phyloP scores from a whole-genome alignment of 2,888 invertebrate species.

The Spilarctia lutea region DNA sequence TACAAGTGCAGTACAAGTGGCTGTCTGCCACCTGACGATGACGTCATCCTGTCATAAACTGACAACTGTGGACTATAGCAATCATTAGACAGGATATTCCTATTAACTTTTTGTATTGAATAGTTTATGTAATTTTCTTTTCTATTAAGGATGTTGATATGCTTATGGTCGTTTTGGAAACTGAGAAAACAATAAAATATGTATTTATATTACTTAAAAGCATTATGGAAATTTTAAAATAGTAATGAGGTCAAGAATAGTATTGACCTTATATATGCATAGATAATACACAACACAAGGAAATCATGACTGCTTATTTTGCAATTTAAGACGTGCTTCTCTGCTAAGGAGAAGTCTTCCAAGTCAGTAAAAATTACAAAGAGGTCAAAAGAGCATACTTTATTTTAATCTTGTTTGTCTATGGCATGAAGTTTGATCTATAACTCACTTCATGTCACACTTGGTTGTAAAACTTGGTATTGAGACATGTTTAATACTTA shows the following conservation, averaged over 20 bases:
- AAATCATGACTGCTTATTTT: background rate
- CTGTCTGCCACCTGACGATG: slow-evolving; percentile 57
- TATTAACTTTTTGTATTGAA: background rate
- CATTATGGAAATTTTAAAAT: no score
- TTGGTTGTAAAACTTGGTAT: no score
- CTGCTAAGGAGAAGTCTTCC: background rate
- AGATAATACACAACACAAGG: no score
- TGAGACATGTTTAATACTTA: no score
- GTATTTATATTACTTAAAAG: no score
- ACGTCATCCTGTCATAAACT: slow-evolving; percentile 41
- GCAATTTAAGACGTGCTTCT: background rate
- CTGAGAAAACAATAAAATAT: background rate
- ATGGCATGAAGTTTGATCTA: no score
- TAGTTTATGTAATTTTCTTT: background rate
- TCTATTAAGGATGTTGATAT: background rate
- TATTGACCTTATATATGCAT: no score
- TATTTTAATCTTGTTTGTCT: no score
- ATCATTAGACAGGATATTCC: slow-evolving; percentile 17
- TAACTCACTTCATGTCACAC: no score
- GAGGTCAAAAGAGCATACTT: background rate
- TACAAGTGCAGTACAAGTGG: slow-evolving; percentile 50
- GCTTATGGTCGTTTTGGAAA: background rate
- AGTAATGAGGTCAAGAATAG: no score
- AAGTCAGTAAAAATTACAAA: background rate
- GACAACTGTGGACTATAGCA: slow-evolving; percentile 36